Evolutionary conservation across 1,140 invertebrate genomes (phyloP), one percentile per base, ranked within the genome.

Genomic region (Heliconius eleuchia): DNA sequence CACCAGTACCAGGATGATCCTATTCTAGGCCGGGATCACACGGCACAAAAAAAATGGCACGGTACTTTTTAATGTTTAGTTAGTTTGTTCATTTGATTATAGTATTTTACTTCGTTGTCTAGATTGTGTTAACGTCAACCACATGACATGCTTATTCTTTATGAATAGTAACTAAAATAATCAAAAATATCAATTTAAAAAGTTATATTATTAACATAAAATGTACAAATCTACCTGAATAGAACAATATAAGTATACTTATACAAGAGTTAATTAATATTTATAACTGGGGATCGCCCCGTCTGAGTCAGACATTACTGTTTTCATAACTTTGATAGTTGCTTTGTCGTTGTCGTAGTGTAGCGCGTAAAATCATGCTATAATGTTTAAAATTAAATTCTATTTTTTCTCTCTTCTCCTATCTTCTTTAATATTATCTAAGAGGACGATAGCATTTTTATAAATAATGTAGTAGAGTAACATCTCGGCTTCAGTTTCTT

Each of bases 281-380:
- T 60, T 23, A 60, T 60, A 60, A 23, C 55, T 27, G n/a, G 55
- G n/a, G 2, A 60, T 23, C 55, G 55, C 9, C 55, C 55, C 9
- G 55, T 27, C 55, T 60, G 55, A 60, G n/a, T 60, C 55, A 60
- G 55, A 27, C 55, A n/a, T 60, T 60, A 60, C 7, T 60, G 55
- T 60, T 60, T 60, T 60, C 55, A 60, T 23, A 60, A 60, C 55
- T 60, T 60, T 60, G 55, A 60, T 60, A 60, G n/a, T 23, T n/a
- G n/a, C 55, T 60, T 60, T 60, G 55, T 60, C 2, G n/a, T 19
- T 60, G 55, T 60, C 55, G n/a, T 60, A 23, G 55, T 23, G 8
- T 57, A 57, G n/a, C 55, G 55, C 9, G 8, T 57, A 57, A 23
- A 23, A 57, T 19, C n/a, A 7, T 57, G 8, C n/a, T 57, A 57